Base-by-base conservation (phyloP, 2,113 vertebrate genomes). In the Phaethornis superciliosus region DNA sequence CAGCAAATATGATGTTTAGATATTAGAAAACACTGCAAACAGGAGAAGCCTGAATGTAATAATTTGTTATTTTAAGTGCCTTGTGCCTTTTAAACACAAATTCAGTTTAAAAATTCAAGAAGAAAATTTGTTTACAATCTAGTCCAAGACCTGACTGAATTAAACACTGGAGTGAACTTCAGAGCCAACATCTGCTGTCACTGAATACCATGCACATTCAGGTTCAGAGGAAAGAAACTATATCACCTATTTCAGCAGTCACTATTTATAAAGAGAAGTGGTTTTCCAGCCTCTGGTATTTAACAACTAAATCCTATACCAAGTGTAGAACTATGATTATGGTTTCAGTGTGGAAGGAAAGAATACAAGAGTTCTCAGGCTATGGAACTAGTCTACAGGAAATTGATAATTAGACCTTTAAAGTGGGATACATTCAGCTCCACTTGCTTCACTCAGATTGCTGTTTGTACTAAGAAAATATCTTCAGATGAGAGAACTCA, bases 1-100 rank as follows among this genome's bases (percentile, higher is more conserved):
- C 24, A 82, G 44, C 5, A 92, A 81, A 52, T 89, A 71, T 3
- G 8, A 71, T 15, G 8, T 24, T 89, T 27, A 62, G 56, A 19
- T 60, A 69, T 40, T 80, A 71, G 59, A 90, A 91, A 89, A 9
- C 42, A 46, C 16, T 82, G 81, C n/a, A n/a, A 54, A 47, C 60
- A 51, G 17, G 15, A 49, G 44, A 93, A 58, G n/a, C 5, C 49
- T 33, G 49, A 85, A 49, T 47, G 30, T 10, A 64, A 49, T 75
- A 80, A 80, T 46, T 91, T 47, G 32, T 8, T 7, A 59, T 83
- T 85, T 93, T 80, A 71, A 1, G 4, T n/a, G n/a, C n/a, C n/a
- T n/a, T n/a, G n/a, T n/a, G 40, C 59, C 49, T 82, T 88, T 85
- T 82, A 90, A 85, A 72, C 46, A 67, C 37, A 69, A 93, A 81